A percentile compares a stretch with the other conserved stretches of the same genome.
These are phyloP conservation scores for Tachystola acroxantha DNA, from an alignment of 2,888 invertebrate species.

Conservation along the genomic window DNA sequence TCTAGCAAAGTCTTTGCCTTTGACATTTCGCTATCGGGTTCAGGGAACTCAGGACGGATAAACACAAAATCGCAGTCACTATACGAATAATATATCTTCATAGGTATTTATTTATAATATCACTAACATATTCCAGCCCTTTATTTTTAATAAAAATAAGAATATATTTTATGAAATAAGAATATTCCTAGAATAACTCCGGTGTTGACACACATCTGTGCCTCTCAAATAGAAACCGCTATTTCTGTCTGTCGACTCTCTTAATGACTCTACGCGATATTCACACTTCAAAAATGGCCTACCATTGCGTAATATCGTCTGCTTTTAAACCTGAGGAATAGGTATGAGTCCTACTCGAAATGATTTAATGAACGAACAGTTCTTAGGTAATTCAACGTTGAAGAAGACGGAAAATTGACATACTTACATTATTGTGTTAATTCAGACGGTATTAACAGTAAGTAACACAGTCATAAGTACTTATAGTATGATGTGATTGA, in stretches of 20 bases:
- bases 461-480: too few relatives aligned
- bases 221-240: constrained; percentile 53
- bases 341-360: constrained; percentile 1
- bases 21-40: background rate
- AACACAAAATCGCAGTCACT: background rate
- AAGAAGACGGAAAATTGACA: background rate
- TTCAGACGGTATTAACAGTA: too few relatives aligned
- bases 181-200: constrained; percentile 39
- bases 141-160: background rate
- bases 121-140: background rate
- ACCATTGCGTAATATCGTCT: constrained; percentile 40
- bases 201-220: constrained; percentile 69
- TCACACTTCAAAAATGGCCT: constrained; percentile 48
- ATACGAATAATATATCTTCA: too few relatives aligned
- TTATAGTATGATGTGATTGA: too few relatives aligned
- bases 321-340: constrained; percentile 17
- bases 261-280: constrained; percentile 59
- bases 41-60: background rate
- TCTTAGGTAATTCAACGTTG: background rate
- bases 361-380: constrained; percentile 1
- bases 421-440: too few relatives aligned
- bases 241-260: constrained; percentile 56
- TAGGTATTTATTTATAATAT: too few relatives aligned
- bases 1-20: background rate
- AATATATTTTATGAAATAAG: constrained; percentile 6